These are phyloP conservation scores for Salvelinus namaycush DNA, from an alignment of 2,113 vertebrate genomes.

Conservation along the genomic window DNA sequence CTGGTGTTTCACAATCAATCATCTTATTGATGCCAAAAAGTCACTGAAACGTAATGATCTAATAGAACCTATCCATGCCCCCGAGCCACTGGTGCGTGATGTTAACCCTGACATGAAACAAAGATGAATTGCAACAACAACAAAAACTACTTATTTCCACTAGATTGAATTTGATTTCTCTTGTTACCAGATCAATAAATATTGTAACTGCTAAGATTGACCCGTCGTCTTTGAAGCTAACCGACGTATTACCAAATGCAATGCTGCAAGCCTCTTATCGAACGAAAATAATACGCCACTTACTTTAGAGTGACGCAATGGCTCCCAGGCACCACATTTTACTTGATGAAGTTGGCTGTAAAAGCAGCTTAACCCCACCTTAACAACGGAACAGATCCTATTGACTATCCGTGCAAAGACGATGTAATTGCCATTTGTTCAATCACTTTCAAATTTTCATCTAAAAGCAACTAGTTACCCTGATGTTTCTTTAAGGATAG, in stretches of 20 bases:
- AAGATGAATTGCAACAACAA: too few species aligned
- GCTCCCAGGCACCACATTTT: constrained; percentile 45
- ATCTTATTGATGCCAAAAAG: too few species aligned
- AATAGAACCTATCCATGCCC: too few species aligned
- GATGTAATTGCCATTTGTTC: constrained; percentile 74
- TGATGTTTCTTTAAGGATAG: constrained; percentile 43
- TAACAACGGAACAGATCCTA: constrained; percentile 39
- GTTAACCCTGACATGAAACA: too few species aligned
- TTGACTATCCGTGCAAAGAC: constrained; percentile 58
- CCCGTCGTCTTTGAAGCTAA: background rate
- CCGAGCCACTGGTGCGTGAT: too few species aligned
- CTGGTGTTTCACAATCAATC: too few species aligned
- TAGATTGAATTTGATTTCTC: background rate
- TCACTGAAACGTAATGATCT: too few species aligned
- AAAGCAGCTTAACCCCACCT: constrained; percentile 74
- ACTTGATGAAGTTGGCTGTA: constrained; percentile 79
- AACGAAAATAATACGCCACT: constrained; percentile 35
- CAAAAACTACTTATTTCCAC: background rate
- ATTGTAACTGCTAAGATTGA: background rate
- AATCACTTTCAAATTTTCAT: constrained; percentile 70
- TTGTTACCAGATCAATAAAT: constrained; percentile 4
- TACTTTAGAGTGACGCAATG: constrained; percentile 45
- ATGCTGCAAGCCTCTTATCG: constrained; percentile 61
- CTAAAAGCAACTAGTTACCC: constrained; percentile 71
- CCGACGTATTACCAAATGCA: constrained; percentile 12